These are phyloP conservation scores for Adelosebastes latens DNA, from an alignment of 2,797 vertebrate genomes.

Conservation along the genomic window DNA sequence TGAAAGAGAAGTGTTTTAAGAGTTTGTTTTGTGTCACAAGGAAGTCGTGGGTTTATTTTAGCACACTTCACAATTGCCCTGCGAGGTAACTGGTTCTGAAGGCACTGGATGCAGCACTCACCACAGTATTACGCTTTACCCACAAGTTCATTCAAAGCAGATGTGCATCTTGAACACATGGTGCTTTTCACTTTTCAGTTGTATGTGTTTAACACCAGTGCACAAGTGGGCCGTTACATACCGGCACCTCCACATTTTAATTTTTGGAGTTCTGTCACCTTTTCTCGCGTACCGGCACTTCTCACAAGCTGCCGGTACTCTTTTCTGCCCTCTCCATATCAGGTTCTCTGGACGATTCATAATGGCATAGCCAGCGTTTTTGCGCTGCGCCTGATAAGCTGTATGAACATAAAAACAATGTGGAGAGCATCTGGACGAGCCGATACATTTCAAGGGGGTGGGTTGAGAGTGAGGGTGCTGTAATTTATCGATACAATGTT, in stretches of 20 bases:
- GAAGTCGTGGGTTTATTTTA: constrained; percentile 2
- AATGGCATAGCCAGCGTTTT: too few species aligned
- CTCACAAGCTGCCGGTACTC: too few species aligned
- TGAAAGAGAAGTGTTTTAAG: constrained; percentile 17
- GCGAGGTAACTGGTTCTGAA: not conserved
- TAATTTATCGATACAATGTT: not conserved
- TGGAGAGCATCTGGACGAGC: too few species aligned
- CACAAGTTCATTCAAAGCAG: constrained; percentile 1
- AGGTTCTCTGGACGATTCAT: too few species aligned
- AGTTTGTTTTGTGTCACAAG: constrained; percentile 3
- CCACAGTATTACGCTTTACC: not conserved
- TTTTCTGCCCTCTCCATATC: too few species aligned
- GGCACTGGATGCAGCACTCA: not conserved
- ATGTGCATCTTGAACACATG: not conserved
- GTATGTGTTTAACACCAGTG: not conserved
- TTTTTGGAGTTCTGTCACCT: too few species aligned
- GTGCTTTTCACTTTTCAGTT: not conserved
- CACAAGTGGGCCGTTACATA: too few species aligned
- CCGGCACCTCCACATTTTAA: too few species aligned
- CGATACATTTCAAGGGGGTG: too few species aligned
- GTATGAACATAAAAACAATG: too few species aligned
- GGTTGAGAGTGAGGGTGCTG: not conserved
- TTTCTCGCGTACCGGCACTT: too few species aligned
- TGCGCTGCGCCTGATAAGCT: too few species aligned
- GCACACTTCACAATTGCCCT: not conserved